Base-by-base conservation (phyloP, 2,113 vertebrate genomes). In the Empidonax alnorum region DNA sequence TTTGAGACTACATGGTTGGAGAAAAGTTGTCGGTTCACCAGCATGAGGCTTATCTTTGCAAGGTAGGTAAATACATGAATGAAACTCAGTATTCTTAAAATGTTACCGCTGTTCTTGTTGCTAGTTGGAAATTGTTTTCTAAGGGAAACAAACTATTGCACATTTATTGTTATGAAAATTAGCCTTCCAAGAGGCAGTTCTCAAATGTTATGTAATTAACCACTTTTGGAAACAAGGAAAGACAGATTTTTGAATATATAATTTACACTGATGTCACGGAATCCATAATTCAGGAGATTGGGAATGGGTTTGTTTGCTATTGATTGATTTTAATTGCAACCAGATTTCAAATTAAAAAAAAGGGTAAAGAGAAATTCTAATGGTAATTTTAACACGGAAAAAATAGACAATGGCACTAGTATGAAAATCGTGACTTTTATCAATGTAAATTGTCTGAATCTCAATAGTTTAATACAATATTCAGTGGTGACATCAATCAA, bases 251-350 rank as follows among this genome's bases (percentile, higher is more conserved):
- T 89, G 49, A 94, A 79, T 85, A 22, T 66, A 18, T 93, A 78
- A 92, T 87, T 83, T 92, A 84, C 28, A 41, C 35, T 72, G 74
- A 50, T 90, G 93, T 84, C 84, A 89, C 39, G 72, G 66, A 84
- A 94, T 96, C 65, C 83, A 52, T 89, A 90, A 89, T 92, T 93
- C 65, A 72, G 61, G 61, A 78, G 65, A 42, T 56, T 78, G 71
- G 47, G 28, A 12, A 72, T 87, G 33, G 23, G 31, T 31, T 67
- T 77, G 63, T 42, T 95, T 91, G 52, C 22, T 92, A 61, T 81
- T 89, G 90, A 88, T 86, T 86, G 94, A 89, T 78, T 93, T 59
- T 75, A 94, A 89, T 94, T 95, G 56, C 80, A 87, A 68, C 46
- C 23, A 90, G 31, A 69, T 85, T 82, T 55, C 1, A 27, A n/a